Evolutionary conservation across 2,113 vertebrate genomes (phyloP), one percentile per base, ranked within the genome.

Genomic region (Indicator indicator): DNA sequence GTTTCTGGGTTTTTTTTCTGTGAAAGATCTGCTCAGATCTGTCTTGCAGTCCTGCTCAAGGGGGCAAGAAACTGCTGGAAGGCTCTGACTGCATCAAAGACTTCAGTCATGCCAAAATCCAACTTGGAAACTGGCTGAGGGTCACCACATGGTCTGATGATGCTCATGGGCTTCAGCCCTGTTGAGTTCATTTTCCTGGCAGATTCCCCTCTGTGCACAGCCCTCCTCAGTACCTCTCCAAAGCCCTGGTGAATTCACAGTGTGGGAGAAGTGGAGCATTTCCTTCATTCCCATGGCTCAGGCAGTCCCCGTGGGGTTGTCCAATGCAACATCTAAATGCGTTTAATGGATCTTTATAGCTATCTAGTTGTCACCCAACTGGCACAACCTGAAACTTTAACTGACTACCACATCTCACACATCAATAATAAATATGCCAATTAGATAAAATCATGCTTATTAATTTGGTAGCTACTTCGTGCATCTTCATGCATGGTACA

Each of bases 361-460:
- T 23, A 3, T 8, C 6, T 28, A 56, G 44, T 89, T 89, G 50
- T 46, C 68, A 72, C 79, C 77, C 46, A 65, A 63, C 84, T 80
- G 81, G 81, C 63, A 67, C 74, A 63, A 28, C 40, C 19, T 0
- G 27, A 67, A 63, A 78, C 28, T 92, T 78, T 90, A 77, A 73
- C 28, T 2, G 12, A 74, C 74, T 55, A 5, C 78, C 6, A 0
- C 26, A 36, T 80, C 83, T 12, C 55, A 28, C 1, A 6, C 33
- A 38, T 93, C 46, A 84, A 84, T 84, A 92, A 93, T 75, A 82
- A 86, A 94, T 42, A 69, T 3, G 11, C 40, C 59, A 89, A 79
- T 93, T 79, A 94, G 81, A 44, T 69, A 44, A 83, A 90, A 82
- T n/a, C 6, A 64, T 42, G 5, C n/a, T 68, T 11, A 56, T 55